Conservation (phyloP, 2,113 vertebrate genomes). For the Hemicordylus capensis region DNA sequence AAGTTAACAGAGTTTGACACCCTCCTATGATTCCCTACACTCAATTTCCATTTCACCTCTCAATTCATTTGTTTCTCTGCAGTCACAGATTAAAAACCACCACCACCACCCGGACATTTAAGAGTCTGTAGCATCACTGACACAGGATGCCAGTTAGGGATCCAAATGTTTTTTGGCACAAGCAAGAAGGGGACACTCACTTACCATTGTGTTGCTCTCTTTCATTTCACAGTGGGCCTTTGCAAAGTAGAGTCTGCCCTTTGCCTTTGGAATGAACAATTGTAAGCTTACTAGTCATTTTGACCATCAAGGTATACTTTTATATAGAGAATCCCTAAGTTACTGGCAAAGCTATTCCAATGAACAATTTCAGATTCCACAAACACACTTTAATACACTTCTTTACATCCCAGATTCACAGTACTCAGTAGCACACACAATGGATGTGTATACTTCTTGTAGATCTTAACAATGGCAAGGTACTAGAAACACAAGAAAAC, state of each 20-base stretch:
- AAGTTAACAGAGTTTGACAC: background rate
- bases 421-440: constrained; percentile 20
- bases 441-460: constrained; percentile 39
- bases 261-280: background rate
- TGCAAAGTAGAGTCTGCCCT: background rate
- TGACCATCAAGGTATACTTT: background rate
- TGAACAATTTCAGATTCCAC: background rate
- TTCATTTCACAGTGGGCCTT: background rate
- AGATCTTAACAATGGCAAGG: constrained; percentile 52
- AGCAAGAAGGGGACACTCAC: too few species aligned
- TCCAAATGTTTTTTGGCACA: background rate
- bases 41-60: background rate
- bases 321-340: background rate
- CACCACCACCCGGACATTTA: background rate
- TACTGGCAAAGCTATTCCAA: background rate
- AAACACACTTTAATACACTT: constrained; percentile 9
- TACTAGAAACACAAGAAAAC: constrained; percentile 34
- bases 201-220: background rate
- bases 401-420: constrained; percentile 54
- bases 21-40: background rate
- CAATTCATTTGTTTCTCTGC: background rate
- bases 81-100: background rate
- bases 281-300: background rate
- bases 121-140: background rate
- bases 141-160: background rate